Evolutionary conservation across 37 sponge, comb jelly and placozoan genomes (phyloP), one percentile per base, ranked within the genome.

Genomic region (Cliona cf. orientalis): DNA sequence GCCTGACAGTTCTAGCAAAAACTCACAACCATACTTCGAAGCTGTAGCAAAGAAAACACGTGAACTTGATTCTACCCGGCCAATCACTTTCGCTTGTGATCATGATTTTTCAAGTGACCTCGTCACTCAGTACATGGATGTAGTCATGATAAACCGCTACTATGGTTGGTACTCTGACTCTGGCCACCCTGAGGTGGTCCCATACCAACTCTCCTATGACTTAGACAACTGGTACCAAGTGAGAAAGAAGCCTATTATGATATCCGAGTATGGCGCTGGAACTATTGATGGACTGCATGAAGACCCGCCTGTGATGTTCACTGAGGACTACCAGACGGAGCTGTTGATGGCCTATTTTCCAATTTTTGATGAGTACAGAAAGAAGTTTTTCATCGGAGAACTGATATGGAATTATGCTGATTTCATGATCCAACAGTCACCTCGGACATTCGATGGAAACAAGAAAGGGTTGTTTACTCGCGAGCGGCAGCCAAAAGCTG

Each of bases 381-480:
- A 83, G 35, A 64, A 71, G 72, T 89, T 83, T 49, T 67, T 89
- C 0, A 55, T 89, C 5, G 90, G 90, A 80, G 90, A 89, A 61
- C 66, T 89, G 35, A 65, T 89, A 32, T 89, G 90, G 90, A 89
- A 89, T 64, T 89, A 84, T 83, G 84, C 83, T 4, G 90, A 89
- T 67, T 89, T 89, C 63, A 41, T n/a, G n/a, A n/a, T n/a, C n/a
- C n/a, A 1, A 62, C n/a, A 38, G 77, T 78, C 21, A 11, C 9
- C 70, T 40, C 37, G 31, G 5, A 46, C 84, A 31, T 67, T 72
- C 58, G 72, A 78, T 71, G 90, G 90, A 22, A 89, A 89, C 67
- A 71, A 72, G 44, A 89, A 89, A 44, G 90, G 90, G 19, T 35
- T 89, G 7, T 46, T 89, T 60, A 79, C 84, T 21, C 78, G 90